These are phyloP conservation scores for Hassar affinis DNA, from an alignment of 2,113 vertebrate species.

Conservation along the genomic window DNA sequence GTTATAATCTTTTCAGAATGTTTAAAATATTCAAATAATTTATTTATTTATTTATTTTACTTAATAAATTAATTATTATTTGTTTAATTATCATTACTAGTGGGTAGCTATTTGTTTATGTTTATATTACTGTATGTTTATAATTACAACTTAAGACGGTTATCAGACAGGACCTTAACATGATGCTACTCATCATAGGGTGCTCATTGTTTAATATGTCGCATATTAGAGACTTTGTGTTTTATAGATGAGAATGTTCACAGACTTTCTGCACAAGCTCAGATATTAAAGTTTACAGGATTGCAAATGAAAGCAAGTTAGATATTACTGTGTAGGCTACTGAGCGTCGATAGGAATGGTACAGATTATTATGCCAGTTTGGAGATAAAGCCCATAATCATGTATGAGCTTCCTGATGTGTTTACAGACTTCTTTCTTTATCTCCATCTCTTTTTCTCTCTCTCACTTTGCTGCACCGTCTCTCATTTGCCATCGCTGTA, in stretches of 20 bases:
- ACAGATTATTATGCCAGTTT: conserved; percentile 37
- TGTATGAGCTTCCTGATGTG: conserved; percentile 39
- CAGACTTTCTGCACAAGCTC: neutral
- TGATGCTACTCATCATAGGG: neutral
- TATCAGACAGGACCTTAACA: neutral
- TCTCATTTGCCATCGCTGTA: conserved; percentile 60
- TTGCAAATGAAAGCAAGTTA: conserved; percentile 1
- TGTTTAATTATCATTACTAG: neutral
- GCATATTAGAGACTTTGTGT: neutral
- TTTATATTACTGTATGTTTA: too few species aligned
- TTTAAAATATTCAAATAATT: too few species aligned
- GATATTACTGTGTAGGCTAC: neutral
- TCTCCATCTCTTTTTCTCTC: conserved; percentile 24
- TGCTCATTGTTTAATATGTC: neutral
- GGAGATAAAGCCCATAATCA: conserved; percentile 48
- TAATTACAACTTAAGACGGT: neutral
- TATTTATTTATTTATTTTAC: neutral
- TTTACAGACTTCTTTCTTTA: conserved; percentile 24
- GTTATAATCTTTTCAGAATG: too few species aligned
- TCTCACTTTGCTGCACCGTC: conserved; percentile 57
- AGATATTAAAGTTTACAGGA: conserved; percentile 6
- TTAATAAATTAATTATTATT: neutral
- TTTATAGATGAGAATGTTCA: neutral
- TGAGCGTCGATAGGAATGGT: conserved; percentile 34
- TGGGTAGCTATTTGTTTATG: neutral